Evolutionary conservation across 2,113 vertebrate species (phyloP), one percentile per base, ranked within the genome.

Genomic region (Chinchilla lanigera): DNA sequence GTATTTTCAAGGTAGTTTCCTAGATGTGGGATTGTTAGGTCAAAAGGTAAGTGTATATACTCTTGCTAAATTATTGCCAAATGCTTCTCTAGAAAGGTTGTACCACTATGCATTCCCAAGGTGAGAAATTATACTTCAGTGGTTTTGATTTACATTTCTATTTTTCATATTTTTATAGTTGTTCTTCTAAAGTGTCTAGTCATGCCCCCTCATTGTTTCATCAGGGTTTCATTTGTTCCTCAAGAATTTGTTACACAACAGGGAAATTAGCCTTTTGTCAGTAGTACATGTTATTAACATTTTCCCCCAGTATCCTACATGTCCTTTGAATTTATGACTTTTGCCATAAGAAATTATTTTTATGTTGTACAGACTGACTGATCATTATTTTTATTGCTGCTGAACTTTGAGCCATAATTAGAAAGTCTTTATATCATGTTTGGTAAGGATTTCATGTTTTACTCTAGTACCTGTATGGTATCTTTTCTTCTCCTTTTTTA

Each of bases 171-270:
- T 86, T 78, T 50, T 88, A 28, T 67, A 65, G 20, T 24, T 26
- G 22, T 60, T 95, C 67, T 75, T 83, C 6, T 38, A 16, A 65
- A 88, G 9, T 95, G 28, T 83, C 67, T 67, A 24, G 47, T 90
- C 47, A 58, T 30, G 38, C 16, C 14, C 22, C 61, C 58, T 50
- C 78, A 83, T 75, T 73, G 83, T 82, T 61, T 63, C 26, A 75
- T 28, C 30, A 26, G 22, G 47, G 52, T 65, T 92, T 92, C 56
- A 50, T 58, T 67, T 77, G 41, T 52, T 33, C 58, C 56, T 93
- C 67, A 87, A 93, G 67, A 88, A 44, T 84, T 35, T 78, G 58
- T 77, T 89, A 77, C 26, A 85, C n/a, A 52, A n/a, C 71, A 86
- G 30, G 26, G 35, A 38, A 61, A 60, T 52, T 52, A 86, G 41